A percentile compares a stretch with the other conserved stretches of the same genome.
These are phyloP conservation scores for Phthorimaea operculella DNA, from an alignment of 1,140 invertebrate genomes.

Conservation along the genomic window DNA sequence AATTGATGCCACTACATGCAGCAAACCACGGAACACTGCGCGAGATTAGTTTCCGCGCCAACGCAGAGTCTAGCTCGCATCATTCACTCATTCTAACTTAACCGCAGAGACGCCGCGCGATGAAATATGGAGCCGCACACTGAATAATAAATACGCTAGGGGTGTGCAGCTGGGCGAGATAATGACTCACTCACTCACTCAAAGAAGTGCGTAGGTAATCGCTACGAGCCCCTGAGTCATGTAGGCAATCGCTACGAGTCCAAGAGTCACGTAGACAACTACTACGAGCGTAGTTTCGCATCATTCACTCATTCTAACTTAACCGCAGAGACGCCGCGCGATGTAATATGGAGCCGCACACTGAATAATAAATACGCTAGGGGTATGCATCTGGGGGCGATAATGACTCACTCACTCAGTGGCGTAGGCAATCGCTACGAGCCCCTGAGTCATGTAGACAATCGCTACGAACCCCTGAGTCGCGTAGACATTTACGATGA, in stretches of 20 bases:
- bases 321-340: conserved; percentile 27
- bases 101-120: conserved; percentile 26
- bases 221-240: neutral
- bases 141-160: conserved; percentile 37
- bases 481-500: no score
- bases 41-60: conserved; percentile 9
- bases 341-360: conserved; percentile 32
- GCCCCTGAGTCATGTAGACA: no score
- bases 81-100: conserved; percentile 36
- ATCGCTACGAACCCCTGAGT: no score
- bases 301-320: conserved; percentile 35
- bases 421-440: neutral
- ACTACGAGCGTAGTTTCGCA: neutral
- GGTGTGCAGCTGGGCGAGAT: neutral
- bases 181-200: neutral
- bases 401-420: neutral
- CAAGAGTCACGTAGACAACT: no score
- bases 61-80: conserved; percentile 13
- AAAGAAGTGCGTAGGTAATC: neutral
- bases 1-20: neutral
- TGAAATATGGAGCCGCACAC: conserved; percentile 31
- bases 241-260: no score
- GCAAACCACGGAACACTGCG: conserved; percentile 3
- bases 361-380: conserved; percentile 38
- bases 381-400: neutral